Conservation (phyloP, 1,140 invertebrate genomes). For the Asobara japonica region DNA sequence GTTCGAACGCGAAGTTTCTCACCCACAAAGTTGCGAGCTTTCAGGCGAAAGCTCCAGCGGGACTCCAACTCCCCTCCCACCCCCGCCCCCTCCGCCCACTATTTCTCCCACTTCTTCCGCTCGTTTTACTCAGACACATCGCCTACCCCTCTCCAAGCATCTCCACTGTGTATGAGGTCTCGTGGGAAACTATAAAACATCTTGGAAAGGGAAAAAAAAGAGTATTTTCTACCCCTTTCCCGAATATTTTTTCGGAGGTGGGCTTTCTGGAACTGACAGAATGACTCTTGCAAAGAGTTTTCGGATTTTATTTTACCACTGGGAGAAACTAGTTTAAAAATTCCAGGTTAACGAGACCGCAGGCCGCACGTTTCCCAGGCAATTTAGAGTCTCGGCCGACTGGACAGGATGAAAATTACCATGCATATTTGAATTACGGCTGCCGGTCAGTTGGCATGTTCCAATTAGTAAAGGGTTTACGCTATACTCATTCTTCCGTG, state of each 20-base stretch:
- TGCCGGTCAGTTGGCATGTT: constrained; percentile 23
- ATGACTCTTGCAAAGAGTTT: neutral
- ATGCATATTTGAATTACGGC: constrained; percentile 23
- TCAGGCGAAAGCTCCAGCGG: constrained; percentile 54
- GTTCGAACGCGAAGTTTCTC: constrained; percentile 51
- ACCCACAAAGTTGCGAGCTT: constrained; percentile 50
- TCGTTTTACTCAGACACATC: constrained; percentile 17
- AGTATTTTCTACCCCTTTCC: too few species aligned
- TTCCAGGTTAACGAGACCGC: neutral
- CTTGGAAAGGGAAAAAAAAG: neutral
- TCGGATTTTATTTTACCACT: neutral
- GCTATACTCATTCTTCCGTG: neutral
- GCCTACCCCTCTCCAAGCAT: neutral
- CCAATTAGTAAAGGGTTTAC: constrained; percentile 28
- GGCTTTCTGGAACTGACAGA: neutral
- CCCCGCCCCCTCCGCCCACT: neutral
- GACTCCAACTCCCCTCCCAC: constrained; percentile 44
- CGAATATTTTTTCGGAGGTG: neutral
- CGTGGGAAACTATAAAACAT: constrained; percentile 7
- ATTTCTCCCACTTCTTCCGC: neutral
- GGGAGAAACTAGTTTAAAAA: neutral
- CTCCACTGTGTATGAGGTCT: neutral
- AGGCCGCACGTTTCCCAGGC: neutral
- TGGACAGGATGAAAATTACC: constrained; percentile 19
- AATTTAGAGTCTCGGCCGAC: constrained; percentile 19